Base-by-base conservation (phyloP, 2,888 invertebrate genomes). In the Drosophila siamana region DNA sequence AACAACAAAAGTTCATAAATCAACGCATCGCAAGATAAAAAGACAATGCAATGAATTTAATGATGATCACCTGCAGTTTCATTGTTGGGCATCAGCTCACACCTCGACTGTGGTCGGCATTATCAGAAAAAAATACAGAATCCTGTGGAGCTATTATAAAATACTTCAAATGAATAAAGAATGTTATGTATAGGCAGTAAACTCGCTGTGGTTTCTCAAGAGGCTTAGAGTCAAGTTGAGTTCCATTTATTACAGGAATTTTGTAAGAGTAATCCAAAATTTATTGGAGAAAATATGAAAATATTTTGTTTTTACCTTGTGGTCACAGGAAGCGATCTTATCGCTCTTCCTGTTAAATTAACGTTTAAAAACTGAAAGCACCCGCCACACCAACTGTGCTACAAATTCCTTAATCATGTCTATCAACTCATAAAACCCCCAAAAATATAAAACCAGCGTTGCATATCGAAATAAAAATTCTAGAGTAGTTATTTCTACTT, bases 381-480 rank as follows among this genome's bases (percentile, higher is more conserved):
- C n/a, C n/a, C 38, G 13, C 15, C 33, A 38, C 22, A 41, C 55
- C 22, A 43, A 24, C 7, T 69, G 13, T 46, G 47, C 60, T 13
- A 46, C 47, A 50, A 47, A 28, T 63, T 46, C 50, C 44, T 46
- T 57, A 62, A 72, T 67, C 70, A 44, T 76, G 74, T 65, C 26
- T 59, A 55, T 24, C 56, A 46, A 0, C 38, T 51, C 26, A 16
- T 50, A 26, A 30, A 47, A 26, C 47, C 38, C 63, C 56, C 22
- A 33, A 41, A 48, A 59, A 28, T 1, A 1, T 4, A 26, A 26
- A 26, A 26, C 40, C 74, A 68, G 47, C 63, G 62, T 51, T 78
- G 86, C 80, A 83, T 80, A 77, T 40, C 74, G 66, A 86, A 80
- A 77, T 44, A 61, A 51, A 22, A 36, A 56, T 48, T 36, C 19